phyloP scores from a whole-genome alignment of 2,888 invertebrate genomes.

The Agrotis segetum region DNA sequence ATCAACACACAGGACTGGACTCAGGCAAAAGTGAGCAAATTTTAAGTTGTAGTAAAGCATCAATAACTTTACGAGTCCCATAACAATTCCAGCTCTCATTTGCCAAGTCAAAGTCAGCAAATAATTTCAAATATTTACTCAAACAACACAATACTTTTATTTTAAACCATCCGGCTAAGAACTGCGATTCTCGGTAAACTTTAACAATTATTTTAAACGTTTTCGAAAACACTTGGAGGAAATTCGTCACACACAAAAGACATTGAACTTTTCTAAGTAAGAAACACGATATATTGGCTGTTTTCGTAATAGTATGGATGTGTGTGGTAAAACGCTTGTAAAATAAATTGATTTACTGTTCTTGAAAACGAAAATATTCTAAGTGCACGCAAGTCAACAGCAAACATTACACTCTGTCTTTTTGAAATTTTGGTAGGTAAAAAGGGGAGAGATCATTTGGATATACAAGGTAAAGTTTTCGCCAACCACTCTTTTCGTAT shows the following conservation, averaged over 20 bases:
- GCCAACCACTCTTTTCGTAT: neutral
- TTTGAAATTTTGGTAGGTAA: neutral
- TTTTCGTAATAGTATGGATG: conserved; percentile 40
- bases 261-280: conserved; percentile 48
- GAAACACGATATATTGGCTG: conserved; percentile 29
- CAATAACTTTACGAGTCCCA: neutral
- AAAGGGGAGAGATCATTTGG: neutral
- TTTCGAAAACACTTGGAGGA: conserved; percentile 54
- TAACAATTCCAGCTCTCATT: conserved; percentile 10
- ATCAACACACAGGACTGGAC: no score
- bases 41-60: neutral
- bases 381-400: conserved; percentile 6
- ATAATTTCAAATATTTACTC: conserved; percentile 58
- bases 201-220: conserved; percentile 51
- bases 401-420: neutral
- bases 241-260: conserved; percentile 56
- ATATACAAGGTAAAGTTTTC: neutral
- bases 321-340: neutral
- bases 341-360: conserved; percentile 21
- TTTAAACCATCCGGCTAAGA: conserved; percentile 32
- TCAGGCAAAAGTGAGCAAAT: conserved; percentile 9
- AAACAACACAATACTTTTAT: conserved; percentile 44
- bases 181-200: conserved; percentile 43
- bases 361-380: conserved; percentile 4
- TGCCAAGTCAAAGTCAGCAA: conserved; percentile 12